Evolutionary conservation across 1,140 invertebrate species (phyloP).

Genomic region (Lerema accius): DNA sequence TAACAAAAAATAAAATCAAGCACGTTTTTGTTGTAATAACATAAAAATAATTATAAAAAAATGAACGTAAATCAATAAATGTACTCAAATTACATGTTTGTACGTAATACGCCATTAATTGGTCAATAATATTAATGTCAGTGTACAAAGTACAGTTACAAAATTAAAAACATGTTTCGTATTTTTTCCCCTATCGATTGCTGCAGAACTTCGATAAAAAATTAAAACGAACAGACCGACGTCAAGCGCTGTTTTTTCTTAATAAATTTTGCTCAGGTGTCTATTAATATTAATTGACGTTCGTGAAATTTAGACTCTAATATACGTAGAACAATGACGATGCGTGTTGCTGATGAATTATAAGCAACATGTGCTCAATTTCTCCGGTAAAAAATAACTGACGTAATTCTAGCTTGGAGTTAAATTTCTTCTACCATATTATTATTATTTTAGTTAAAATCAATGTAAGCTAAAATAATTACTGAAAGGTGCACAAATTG

Average conservation of each 20-base stretch:
- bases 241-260: constrained; percentile 58
- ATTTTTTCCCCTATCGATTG: background rate
- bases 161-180: background rate
- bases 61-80: too few relatives aligned
- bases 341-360: constrained; percentile 60
- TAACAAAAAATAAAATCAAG: too few relatives aligned
- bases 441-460: constrained; percentile 20
- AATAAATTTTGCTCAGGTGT: constrained; percentile 69
- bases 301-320: constrained; percentile 67
- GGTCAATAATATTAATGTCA: too few relatives aligned
- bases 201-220: constrained; percentile 56
- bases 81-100: too few relatives aligned
- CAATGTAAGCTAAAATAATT: constrained; percentile 21
- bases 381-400: constrained; percentile 47
- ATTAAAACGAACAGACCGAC: constrained; percentile 39
- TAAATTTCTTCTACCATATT: background rate
- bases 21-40: too few relatives aligned
- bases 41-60: too few relatives aligned
- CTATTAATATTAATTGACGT: constrained; percentile 82
- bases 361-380: constrained; percentile 54
- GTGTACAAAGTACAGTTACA: too few relatives aligned
- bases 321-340: constrained; percentile 76
- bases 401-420: constrained; percentile 2
- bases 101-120: too few relatives aligned
- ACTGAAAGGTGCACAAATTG: constrained; percentile 18